phyloP scores from a whole-genome alignment of 2,888 invertebrate genomes.

The Brenthis hecate region DNA sequence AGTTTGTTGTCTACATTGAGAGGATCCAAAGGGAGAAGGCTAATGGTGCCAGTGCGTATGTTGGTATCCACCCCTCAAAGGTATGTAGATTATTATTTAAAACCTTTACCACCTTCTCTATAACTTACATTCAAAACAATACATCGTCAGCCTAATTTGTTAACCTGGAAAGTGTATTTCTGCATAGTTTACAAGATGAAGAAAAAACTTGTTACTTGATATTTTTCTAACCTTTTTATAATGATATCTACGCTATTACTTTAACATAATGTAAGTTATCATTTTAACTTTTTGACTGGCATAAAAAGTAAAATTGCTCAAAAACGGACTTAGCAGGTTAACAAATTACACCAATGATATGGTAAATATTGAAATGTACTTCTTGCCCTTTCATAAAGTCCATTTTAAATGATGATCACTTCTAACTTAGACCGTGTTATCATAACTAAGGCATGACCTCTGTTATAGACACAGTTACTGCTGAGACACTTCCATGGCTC shows the following conservation, averaged over 20 bases:
- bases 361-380: neutral
- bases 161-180: no score
- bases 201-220: no score
- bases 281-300: no score
- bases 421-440: conserved; percentile 57
- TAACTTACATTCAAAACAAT: no score
- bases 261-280: no score
- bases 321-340: no score
- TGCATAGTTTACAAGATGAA: no score
- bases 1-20: conserved; percentile 99
- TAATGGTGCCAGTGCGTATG: conserved; percentile 98
- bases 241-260: no score
- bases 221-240: no score
- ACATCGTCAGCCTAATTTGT: no score
- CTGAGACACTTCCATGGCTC: conserved; percentile 86
- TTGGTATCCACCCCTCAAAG: conserved; percentile 99
- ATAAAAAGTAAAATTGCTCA: no score
- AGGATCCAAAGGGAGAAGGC: conserved; percentile 99
- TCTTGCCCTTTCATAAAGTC: neutral
- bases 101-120: no score
- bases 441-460: conserved; percentile 53
- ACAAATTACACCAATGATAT: neutral
- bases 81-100: conserved; percentile 63
- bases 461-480: conserved; percentile 66
- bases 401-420: conserved; percentile 80